phyloP scores from a whole-genome alignment of 2,113 vertebrate genomes.

The Bos indicus region DNA sequence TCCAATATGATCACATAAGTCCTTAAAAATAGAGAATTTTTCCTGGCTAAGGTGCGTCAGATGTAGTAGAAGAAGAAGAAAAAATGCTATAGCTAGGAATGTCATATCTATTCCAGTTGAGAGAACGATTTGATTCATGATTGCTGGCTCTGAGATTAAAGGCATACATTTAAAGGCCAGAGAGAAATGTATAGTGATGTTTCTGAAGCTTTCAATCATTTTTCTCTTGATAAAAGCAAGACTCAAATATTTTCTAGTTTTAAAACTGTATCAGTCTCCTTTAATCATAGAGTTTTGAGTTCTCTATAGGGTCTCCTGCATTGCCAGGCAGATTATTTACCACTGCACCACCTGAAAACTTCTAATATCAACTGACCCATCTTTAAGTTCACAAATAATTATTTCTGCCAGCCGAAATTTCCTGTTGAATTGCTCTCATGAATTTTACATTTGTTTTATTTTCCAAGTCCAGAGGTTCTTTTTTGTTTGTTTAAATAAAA shows the following conservation, averaged over 20 bases:
- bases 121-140: not conserved
- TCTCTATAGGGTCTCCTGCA: not conserved
- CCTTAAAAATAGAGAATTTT: not conserved
- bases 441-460: not conserved
- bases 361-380: not conserved
- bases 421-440: not conserved
- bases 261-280: not conserved
- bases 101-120: not conserved
- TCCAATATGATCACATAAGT: not conserved
- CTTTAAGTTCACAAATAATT: not conserved
- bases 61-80: not conserved
- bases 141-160: not conserved
- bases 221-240: not conserved
- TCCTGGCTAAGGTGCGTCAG: not conserved
- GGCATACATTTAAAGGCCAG: not conserved
- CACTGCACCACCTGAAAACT: not conserved
- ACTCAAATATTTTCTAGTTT: not conserved
- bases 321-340: not conserved
- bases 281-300: not conserved
- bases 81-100: not conserved
- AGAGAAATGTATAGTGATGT: not conserved
- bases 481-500: not conserved
- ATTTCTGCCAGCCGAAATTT: not conserved
- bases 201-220: not conserved
- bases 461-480: not conserved